phyloP scores from a whole-genome alignment of 2,113 vertebrate species.

The Regulus satrapa region DNA sequence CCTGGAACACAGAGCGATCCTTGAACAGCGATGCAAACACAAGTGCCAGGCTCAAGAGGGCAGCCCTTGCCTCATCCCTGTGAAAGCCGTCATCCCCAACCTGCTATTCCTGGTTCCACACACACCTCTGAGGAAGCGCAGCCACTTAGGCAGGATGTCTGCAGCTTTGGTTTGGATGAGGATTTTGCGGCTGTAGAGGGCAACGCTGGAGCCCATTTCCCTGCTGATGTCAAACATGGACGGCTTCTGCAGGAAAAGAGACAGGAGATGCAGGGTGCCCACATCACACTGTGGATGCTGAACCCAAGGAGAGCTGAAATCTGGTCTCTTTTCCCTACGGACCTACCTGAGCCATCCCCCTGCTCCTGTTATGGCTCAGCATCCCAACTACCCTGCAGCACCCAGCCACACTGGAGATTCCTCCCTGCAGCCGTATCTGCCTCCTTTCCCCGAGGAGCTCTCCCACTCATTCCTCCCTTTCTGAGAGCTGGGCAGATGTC shows the following conservation, averaged over 20 bases:
- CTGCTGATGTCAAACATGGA: constrained; percentile 96
- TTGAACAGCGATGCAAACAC: background rate
- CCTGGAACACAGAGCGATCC: constrained; percentile 70
- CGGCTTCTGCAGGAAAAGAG: constrained; percentile 80
- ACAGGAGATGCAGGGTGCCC: background rate
- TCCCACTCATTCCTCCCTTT: background rate
- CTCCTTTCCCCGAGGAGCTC: background rate
- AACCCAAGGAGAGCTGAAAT: background rate
- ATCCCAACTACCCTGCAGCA: background rate
- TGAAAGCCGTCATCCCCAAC: background rate
- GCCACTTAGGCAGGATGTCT: constrained; percentile 93
- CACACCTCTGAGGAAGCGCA: constrained; percentile 90
- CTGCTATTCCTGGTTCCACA: background rate
- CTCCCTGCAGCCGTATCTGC: background rate
- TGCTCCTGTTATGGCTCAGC: accelerated
- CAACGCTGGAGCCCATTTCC: constrained; percentile 88
- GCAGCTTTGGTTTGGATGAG: constrained; percentile 94
- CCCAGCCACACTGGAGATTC: background rate
- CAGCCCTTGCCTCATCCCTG: background rate
- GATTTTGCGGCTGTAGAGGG: constrained; percentile 93
- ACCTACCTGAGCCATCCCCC: background rate
- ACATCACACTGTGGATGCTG: background rate
- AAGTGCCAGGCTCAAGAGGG: background rate
- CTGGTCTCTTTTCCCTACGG: background rate
- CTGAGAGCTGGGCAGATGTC: background rate